A percentile compares a stretch with the other conserved stretches of the same genome.
Conservation (phyloP, 2,797 vertebrate genomes). For the Fundulus diaphanus region DNA sequence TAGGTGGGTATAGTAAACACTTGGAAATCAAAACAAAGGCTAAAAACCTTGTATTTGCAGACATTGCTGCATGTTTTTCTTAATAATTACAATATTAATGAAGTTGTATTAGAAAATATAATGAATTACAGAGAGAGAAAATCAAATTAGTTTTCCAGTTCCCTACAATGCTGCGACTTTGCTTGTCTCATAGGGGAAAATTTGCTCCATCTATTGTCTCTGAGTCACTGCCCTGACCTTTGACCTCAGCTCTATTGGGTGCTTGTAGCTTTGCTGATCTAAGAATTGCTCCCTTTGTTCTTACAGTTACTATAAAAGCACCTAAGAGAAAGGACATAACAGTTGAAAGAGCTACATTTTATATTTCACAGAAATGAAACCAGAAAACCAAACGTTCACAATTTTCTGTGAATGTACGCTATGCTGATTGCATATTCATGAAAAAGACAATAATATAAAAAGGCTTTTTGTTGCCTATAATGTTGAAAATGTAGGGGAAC, state of each 20-base stretch:
- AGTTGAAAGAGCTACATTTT: conserved; percentile 13
- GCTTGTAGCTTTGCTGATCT: conserved; percentile 47
- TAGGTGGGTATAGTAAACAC: not conserved
- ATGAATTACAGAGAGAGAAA: not conserved
- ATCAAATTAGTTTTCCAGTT: not conserved
- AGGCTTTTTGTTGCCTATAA: not conserved
- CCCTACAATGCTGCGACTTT: not conserved
- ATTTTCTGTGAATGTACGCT: too few species aligned
- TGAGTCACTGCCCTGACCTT: conserved; percentile 64
- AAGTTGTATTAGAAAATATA: not conserved
- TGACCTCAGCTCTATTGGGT: conserved; percentile 63
- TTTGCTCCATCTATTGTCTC: conserved; percentile 69
- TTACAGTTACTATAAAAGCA: conserved; percentile 41
- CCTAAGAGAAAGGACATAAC: not conserved
- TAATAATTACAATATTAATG: not conserved
- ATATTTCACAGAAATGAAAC: not conserved
- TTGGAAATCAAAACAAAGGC: not conserved
- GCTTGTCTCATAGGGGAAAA: conserved; percentile 42
- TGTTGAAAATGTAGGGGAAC: not conserved
- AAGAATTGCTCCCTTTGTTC: conserved; percentile 38
- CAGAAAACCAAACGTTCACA: not conserved
- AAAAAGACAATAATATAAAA: not conserved
- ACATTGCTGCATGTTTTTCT: not conserved
- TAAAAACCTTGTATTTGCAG: not conserved
- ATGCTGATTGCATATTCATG: not conserved